Evolutionary conservation across 2,113 vertebrate genomes (phyloP), one percentile per base, ranked within the genome.

Genomic region (Sceloporus tristichus): DNA sequence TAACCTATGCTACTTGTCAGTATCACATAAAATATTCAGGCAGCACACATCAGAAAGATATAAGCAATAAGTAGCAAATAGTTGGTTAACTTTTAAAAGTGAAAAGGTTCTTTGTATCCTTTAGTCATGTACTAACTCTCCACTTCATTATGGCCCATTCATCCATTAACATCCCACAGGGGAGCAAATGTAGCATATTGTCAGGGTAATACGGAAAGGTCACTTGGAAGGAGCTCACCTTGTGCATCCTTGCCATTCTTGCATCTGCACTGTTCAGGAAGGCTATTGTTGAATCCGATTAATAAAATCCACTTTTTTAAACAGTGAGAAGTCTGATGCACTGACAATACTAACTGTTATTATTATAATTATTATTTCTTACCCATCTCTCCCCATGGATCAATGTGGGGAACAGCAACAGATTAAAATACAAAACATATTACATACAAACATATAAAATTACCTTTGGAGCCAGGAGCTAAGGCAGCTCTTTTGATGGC

Each of bases 401-500:
- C 48, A 48, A 48, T 5, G 48, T 48, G 48, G 48, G 48, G 48
- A 48, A 48, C 48, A 48, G 3, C 48, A 48, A 48, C 48, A 48
- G 48, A 48, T 48, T 48, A 5, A 48, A 48, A 48, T 48, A 48
- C 48, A 48, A 48, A 5, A 48, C 48, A 48, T 48, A 48, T 48
- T 48, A 16, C 4, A 18, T 4, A 14, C 81, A 66, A 91, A 66
- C 75, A 19, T 19, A 62, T 71, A 38, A 92, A 88, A 66, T 90
- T 95, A 99, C 99, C 99, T 99, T 99, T 99, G 90, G 99, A 99
- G 80, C 99, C 99, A 14, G 99, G 98, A 88, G 99, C 98, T 85
- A 99, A 97, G 73, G 99, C 98, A 85, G 98, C 95, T 96, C 99
- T 97, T 97, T 99, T 99, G 95, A 99, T 98, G 89, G 98, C 98